Evolutionary conservation across 2,797 vertebrate species (phyloP).

Genomic region (Peromyscus aztecus): DNA sequence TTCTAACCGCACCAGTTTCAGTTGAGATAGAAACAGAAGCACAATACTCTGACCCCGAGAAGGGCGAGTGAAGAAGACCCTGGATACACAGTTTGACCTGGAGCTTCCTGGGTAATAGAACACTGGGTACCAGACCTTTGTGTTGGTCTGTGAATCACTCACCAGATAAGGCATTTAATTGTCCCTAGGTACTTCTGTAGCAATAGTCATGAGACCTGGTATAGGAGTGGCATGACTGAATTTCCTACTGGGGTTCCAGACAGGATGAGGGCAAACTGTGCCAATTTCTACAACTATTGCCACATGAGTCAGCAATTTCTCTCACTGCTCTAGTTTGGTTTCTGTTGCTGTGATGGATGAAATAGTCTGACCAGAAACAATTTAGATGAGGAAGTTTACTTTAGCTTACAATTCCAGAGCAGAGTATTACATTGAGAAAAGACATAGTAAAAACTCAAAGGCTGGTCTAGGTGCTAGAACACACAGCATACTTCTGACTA

Average conservation of each 20-base stretch:
- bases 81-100: neutral
- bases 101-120: neutral
- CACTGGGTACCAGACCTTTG: neutral
- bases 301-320: neutral
- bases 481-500: neutral
- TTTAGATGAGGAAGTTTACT: neutral
- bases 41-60: neutral
- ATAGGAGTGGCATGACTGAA: neutral
- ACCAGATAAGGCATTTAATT: neutral
- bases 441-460: neutral
- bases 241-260: neutral
- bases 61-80: neutral
- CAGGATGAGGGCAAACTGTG: accelerated
- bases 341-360: neutral
- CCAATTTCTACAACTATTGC: neutral
- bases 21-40: neutral
- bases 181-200: neutral
- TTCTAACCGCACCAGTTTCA: neutral
- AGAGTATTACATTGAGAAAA: neutral
- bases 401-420: neutral
- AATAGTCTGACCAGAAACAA: neutral
- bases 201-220: neutral
- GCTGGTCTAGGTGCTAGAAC: neutral
- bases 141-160: neutral
- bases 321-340: neutral